Percentiles rank a stretch among this genome's conserved stretches.
Conservation (phyloP, 2,888 invertebrate genomes). For the Ferrisia virgata region DNA sequence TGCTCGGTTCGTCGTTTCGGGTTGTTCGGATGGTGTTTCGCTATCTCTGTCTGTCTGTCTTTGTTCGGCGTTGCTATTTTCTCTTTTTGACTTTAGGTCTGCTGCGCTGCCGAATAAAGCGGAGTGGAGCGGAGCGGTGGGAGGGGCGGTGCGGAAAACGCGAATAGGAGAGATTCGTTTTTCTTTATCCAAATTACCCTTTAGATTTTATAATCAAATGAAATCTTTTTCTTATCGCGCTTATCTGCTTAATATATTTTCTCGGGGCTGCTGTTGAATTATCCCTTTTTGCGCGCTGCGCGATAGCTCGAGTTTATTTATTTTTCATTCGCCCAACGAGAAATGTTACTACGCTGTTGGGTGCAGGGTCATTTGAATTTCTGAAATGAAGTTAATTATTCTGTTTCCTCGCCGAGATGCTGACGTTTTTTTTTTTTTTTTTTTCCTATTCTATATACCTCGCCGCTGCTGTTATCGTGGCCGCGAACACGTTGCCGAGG, state of each 20-base stretch:
- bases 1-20: constrained; percentile 26
- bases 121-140: no score
- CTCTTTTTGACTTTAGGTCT: neutral
- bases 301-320: constrained; percentile 36
- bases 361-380: constrained; percentile 38
- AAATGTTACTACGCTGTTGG: neutral
- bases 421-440: neutral
- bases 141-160: neutral
- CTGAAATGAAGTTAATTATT: constrained; percentile 41
- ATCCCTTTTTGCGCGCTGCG: neutral
- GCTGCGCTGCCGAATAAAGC: no score
- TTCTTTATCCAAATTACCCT: constrained; percentile 31
- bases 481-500: no score
- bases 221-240: constrained; percentile 44
- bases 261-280: constrained; percentile 40
- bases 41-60: neutral
- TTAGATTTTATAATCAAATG: constrained; percentile 46
- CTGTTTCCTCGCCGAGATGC: neutral
- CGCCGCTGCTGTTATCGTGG: no score
- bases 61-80: neutral
- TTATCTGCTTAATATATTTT: constrained; percentile 44
- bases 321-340: constrained; percentile 32
- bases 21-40: neutral
- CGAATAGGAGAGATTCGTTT: constrained; percentile 25
- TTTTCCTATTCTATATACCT: neutral